Evolutionary conservation across 92 coral and sea anemone species (phyloP).

Genomic region (Umimayanthus kanabou): DNA sequence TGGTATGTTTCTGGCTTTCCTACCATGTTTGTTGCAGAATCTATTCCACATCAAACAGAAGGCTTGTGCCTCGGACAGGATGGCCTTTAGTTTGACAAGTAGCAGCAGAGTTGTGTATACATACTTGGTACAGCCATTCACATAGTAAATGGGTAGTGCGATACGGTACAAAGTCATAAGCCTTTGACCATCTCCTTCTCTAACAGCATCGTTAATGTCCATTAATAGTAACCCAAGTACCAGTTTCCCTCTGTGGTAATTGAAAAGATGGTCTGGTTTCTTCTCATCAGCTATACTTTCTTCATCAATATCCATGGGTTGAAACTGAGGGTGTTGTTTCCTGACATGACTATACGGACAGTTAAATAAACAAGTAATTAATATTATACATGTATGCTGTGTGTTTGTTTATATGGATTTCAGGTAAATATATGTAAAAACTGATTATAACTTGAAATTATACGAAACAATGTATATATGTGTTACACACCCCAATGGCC

Average conservation of each 20-base stretch:
- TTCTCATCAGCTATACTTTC: too few species aligned
- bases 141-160: slow-evolving; percentile 49
- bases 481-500: too few species aligned
- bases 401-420: too few species aligned
- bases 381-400: too few species aligned
- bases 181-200: slow-evolving; percentile 62
- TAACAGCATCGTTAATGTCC: slow-evolving; percentile 51
- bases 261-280: too few species aligned
- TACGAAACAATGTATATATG: too few species aligned
- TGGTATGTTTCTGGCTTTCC: slow-evolving; percentile 50
- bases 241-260: slow-evolving; percentile 57
- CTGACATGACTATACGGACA: too few species aligned
- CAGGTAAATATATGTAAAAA: too few species aligned
- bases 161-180: slow-evolving; percentile 46
- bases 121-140: slow-evolving; percentile 49
- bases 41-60: slow-evolving; percentile 41
- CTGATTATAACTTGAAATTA: too few species aligned
- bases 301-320: too few species aligned
- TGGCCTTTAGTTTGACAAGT: slow-evolving; percentile 46
- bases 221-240: slow-evolving; percentile 49
- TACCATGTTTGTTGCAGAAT: slow-evolving; percentile 47
- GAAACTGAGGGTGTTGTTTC: too few species aligned
- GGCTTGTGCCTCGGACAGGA: slow-evolving; percentile 49
- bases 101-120: slow-evolving; percentile 46
- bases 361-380: too few species aligned